Base-by-base conservation (phyloP, 2,888 invertebrate species). In the Eilema griseolum region DNA sequence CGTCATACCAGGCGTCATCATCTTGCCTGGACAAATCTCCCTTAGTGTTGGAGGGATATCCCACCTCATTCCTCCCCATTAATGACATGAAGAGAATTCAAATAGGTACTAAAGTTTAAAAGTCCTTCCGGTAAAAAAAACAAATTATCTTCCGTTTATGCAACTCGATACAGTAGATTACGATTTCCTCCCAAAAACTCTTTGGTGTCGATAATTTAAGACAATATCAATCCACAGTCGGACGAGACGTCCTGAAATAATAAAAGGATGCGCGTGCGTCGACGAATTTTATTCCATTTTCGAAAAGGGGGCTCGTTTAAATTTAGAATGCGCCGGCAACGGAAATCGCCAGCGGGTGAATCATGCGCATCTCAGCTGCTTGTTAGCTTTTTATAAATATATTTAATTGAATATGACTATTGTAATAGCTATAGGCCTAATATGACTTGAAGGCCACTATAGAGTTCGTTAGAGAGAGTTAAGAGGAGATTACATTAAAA, bases 261-360 rank as follows among this genome's bases (percentile, higher is more conserved):
- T 92, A 91, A 93, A 91, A 92, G 89, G 90, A 92, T 89, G 86
- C 86, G 88, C 90, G 87, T 86, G 89, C 87, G 88, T 86, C 83
- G 84, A 74, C 87, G 88, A 90, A 92, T 93, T 94, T 94, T 93
- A 93, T 93, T 91, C 93, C 94, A 90, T 94, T 89, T 90, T 88
- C 83, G 90, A 88, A 89, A 89, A 92, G 93, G 94, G 82, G 95
- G 90, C 91, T 90, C 88, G 88, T 92, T 91, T 93, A 94, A 91
- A 93, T 88, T 91, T 94, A 95, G 94, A 94, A 88, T 90, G 86
- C 88, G 86, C 86, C 89, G 86, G 87, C 92, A 86, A 86, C 93
- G 95, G 95, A 95, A 95, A 95, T 93, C 88, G 91, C 88, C 86
- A 64, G 82, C 74, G 87, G 83, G 83, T 95, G 94, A 95, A 89